These are phyloP conservation scores for Drosophila nigricruria DNA, from an alignment of 2,888 invertebrate genomes.

Conservation along the genomic window DNA sequence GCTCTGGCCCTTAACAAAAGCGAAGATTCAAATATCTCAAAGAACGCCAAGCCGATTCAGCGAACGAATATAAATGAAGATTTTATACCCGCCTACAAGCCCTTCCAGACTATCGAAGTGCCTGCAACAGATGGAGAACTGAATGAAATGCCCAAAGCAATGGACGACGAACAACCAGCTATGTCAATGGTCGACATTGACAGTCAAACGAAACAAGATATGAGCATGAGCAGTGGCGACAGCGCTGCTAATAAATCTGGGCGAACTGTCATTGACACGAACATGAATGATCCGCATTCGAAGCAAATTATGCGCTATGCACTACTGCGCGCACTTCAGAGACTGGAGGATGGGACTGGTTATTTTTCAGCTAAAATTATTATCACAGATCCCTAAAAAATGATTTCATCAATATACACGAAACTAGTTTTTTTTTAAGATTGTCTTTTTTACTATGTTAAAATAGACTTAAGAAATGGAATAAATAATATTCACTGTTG, in stretches of 20 bases:
- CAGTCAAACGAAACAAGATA: neutral
- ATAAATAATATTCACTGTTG: slow-evolving; percentile 1
- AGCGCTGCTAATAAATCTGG: neutral
- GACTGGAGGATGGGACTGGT: slow-evolving; percentile 30
- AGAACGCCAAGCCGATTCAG: neutral
- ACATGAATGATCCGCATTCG: slow-evolving; percentile 34
- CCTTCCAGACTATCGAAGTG: slow-evolving; percentile 23
- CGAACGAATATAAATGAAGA: neutral
- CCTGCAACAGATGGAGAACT: neutral
- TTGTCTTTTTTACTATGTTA: neutral
- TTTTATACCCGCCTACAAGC: slow-evolving; percentile 13
- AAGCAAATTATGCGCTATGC: slow-evolving; percentile 42
- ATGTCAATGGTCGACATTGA: neutral
- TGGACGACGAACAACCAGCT: neutral
- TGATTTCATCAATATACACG: neutral
- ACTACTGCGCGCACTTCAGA: slow-evolving; percentile 36
- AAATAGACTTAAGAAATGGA: neutral
- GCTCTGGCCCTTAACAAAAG: neutral
- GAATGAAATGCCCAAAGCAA: neutral
- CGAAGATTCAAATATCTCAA: neutral
- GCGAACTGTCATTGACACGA: neutral
- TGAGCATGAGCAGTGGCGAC: neutral
- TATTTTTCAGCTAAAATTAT: slow-evolving; percentile 27
- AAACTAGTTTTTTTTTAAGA: neutral
- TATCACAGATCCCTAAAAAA: slow-evolving; percentile 9